These are phyloP conservation scores for Drosophila asahinai DNA, from an alignment of 1,140 invertebrate species.

Conservation along the genomic window DNA sequence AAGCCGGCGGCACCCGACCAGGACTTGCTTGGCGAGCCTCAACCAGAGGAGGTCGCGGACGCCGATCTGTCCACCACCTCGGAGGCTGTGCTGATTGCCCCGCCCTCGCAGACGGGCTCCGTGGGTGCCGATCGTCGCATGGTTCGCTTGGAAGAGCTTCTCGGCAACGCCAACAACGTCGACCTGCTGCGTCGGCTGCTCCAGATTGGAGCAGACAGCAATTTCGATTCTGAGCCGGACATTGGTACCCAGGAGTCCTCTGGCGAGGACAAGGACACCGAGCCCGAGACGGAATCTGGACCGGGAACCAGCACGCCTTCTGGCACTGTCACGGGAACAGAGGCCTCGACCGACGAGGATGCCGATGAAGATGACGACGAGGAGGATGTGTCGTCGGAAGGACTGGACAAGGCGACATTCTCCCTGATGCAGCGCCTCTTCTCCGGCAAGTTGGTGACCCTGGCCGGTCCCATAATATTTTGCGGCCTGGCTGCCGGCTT, in stretches of 20 bases:
- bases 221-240: background rate
- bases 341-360: conserved; percentile 7
- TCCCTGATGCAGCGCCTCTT: conserved; percentile 37
- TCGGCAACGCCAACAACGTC: conserved; percentile 42
- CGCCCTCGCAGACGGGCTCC: background rate
- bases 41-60: background rate
- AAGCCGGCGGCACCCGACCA: background rate
- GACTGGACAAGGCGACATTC: background rate
- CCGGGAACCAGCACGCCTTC: background rate
- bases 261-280: background rate
- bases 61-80: conserved; percentile 1
- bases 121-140: conserved; percentile 25
- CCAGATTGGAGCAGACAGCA: conserved; percentile 6
- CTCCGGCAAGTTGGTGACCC: conserved; percentile 23
- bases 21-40: background rate
- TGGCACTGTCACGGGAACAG: background rate
- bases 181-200: conserved; percentile 52
- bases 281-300: background rate
- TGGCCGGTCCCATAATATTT: conserved; percentile 54
- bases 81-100: background rate
- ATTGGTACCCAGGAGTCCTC: background rate
- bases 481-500: conserved; percentile 62
- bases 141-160: conserved; percentile 49
- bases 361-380: background rate
- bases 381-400: background rate